Percentiles rank a stretch among this genome's conserved stretches.
Conservation (phyloP, 2,797 vertebrate species). For the Helicolenus hilgendorfi region DNA sequence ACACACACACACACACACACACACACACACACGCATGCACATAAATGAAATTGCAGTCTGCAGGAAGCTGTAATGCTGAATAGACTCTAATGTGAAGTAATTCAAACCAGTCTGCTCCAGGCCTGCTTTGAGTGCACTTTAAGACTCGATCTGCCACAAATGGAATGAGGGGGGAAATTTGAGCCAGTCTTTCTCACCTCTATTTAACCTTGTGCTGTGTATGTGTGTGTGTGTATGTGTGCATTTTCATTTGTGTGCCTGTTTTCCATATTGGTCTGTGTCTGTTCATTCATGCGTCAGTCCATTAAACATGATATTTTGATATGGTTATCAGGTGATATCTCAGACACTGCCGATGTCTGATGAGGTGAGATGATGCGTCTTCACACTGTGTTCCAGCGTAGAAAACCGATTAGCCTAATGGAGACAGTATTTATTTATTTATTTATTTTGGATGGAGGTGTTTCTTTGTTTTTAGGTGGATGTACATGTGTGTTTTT, state of each 20-base stretch:
- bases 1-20: conserved; percentile 2
- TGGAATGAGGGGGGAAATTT: conserved; percentile 62
- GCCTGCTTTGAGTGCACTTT: conserved; percentile 72
- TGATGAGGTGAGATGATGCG: conserved; percentile 55
- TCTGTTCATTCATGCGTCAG: conserved; percentile 34
- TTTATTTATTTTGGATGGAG: not conserved
- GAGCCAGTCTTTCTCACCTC: conserved; percentile 75
- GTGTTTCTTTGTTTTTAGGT: not conserved
- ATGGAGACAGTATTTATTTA: conserved; percentile 1
- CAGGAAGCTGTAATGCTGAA: conserved; percentile 70
- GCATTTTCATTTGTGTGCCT: conserved; percentile 12
- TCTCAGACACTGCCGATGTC: conserved; percentile 41
- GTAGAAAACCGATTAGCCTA: conserved; percentile 40
- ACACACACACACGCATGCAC: conserved; percentile 8
- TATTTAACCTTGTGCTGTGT: conserved; percentile 65
- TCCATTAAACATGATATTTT: conserved; percentile 56
- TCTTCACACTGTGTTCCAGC: conserved; percentile 45
- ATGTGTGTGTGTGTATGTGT: conserved; percentile 23
- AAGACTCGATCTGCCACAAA: conserved; percentile 74
- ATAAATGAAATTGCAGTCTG: conserved; percentile 61
- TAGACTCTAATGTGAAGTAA: conserved; percentile 80
- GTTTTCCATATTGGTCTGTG: conserved; percentile 5
- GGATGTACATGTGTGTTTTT: not conserved
- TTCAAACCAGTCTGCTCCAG: conserved; percentile 68
- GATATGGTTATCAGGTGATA: conserved; percentile 59